Base-by-base conservation (phyloP, 2,113 vertebrate genomes). In the Mustela lutreola region DNA sequence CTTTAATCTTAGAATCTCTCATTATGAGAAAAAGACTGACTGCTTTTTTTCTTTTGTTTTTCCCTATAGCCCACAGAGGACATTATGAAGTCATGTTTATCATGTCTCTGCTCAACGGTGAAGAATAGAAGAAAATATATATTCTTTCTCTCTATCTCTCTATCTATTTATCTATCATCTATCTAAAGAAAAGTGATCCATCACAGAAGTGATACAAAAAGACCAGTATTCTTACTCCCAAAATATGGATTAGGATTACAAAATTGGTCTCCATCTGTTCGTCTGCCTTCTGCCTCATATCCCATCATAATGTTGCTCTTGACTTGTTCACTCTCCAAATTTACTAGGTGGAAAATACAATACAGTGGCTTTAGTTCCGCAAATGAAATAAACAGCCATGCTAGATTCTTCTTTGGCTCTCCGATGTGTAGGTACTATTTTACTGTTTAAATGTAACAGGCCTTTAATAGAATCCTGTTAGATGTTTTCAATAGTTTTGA, bases 41-140 rank as follows among this genome's bases (percentile, higher is more conserved):
- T 93, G 42, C 8, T 81, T 87, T 86, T 83, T 78, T 63, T 5
- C 18, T 91, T 60, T 85, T 48, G 14, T 87, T 92, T 92, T 50
- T 31, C 56, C 48, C 31, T 42, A 89, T 73, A 62, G 2, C 79
- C 21, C 60, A 16, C 22, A 42, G 5, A 5, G 62, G 45, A 53
- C 22, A 14, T 22, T 76, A 92, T 11, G 81, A 94, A 95, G 39
- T 87, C 36, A 81, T 93, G 80, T 79, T 70, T 70, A 56, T 93
- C 53, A 70, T 56, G 48, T 89, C 31, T 96, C 82, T 96, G 50
- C 50, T 92, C 12, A 78, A 19, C 31, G 9, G 33, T 73, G 94
- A 92, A 92, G 45, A 78, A 92, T 86, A 88, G 80, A 89, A 94
- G 18, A 80, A 95, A 88, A 86, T 75, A 78, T 7, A 67, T 63